These are phyloP conservation scores for Drosophila quadrilineata DNA, from an alignment of 1,140 invertebrate species.

Conservation along the genomic window DNA sequence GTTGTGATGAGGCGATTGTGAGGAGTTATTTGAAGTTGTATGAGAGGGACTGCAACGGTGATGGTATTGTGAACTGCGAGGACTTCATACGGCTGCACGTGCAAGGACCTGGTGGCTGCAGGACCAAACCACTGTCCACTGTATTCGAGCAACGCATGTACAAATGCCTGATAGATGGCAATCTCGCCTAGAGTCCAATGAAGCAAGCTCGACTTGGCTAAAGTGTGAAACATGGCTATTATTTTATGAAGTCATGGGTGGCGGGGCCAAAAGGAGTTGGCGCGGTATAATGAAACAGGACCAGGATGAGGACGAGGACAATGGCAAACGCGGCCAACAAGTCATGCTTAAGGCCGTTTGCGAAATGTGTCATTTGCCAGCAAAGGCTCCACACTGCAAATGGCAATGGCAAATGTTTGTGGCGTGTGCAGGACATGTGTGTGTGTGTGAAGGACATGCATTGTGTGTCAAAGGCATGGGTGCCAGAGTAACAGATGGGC, in stretches of 20 bases:
- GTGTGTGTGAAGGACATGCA: too few species aligned
- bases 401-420: too few species aligned
- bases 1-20: slow-evolving; percentile 47
- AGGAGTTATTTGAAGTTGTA: slow-evolving; percentile 41
- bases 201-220: not conserved
- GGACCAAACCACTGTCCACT: not conserved
- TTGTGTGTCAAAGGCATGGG: too few species aligned
- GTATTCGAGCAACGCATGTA: slow-evolving; percentile 15
- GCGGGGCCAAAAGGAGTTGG: slow-evolving; percentile 55
- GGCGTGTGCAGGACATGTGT: too few species aligned
- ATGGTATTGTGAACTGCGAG: slow-evolving; percentile 56
- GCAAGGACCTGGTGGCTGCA: slow-evolving; percentile 56
- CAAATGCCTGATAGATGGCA: slow-evolving; percentile 24
- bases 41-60: slow-evolving; percentile 54
- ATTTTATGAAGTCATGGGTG: slow-evolving; percentile 22
- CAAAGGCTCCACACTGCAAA: too few species aligned
- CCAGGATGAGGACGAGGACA: slow-evolving; percentile 53
- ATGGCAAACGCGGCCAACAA: slow-evolving; percentile 50
- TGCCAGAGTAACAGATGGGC: too few species aligned
- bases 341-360: too few species aligned
- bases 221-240: slow-evolving; percentile 27
- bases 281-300: slow-evolving; percentile 45
- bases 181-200: slow-evolving; percentile 24
- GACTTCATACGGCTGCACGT: slow-evolving; percentile 64
- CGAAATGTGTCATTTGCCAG: too few species aligned